Percentiles rank a stretch among this genome's conserved stretches.
These are phyloP conservation scores for Polyommatus icarus DNA, from an alignment of 2,888 invertebrate species.

Conservation along the genomic window DNA sequence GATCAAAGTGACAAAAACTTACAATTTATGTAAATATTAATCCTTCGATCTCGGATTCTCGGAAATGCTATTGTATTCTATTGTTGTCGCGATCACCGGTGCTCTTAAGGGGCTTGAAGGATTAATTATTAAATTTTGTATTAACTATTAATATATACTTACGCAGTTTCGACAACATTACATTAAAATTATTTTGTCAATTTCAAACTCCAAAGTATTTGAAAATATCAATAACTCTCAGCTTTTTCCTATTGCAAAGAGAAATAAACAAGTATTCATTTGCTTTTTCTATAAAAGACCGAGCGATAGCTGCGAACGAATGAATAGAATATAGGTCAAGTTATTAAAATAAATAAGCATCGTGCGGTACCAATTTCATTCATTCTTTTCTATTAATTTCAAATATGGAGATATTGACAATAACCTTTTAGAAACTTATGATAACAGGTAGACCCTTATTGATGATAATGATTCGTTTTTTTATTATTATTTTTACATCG, in stretches of 20 bases:
- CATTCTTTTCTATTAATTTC: neutral
- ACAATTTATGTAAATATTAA: too few species aligned
- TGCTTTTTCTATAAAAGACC: constrained; percentile 20
- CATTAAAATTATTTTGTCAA: neutral
- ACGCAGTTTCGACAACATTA: too few species aligned
- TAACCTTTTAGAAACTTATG: neutral
- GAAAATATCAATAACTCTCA: constrained; percentile 4
- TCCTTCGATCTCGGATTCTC: too few species aligned
- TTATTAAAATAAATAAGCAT: constrained; percentile 30
- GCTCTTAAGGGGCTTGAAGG: too few species aligned
- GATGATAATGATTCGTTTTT: neutral
- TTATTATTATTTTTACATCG: neutral
- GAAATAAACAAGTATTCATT: constrained; percentile 18
- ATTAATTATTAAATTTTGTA: too few species aligned
- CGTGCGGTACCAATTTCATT: constrained; percentile 10
- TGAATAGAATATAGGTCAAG: constrained; percentile 42
- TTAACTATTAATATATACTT: too few species aligned
- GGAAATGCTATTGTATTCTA: too few species aligned
- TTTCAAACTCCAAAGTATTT: neutral
- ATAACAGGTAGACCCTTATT: neutral
- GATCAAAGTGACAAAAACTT: too few species aligned
- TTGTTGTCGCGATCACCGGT: too few species aligned
- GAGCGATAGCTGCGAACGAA: constrained; percentile 5
- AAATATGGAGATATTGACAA: neutral
- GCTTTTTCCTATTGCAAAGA: constrained; percentile 10